Conservation (phyloP, 1,140 invertebrate genomes). For the Lysiphlebus fabarum region DNA sequence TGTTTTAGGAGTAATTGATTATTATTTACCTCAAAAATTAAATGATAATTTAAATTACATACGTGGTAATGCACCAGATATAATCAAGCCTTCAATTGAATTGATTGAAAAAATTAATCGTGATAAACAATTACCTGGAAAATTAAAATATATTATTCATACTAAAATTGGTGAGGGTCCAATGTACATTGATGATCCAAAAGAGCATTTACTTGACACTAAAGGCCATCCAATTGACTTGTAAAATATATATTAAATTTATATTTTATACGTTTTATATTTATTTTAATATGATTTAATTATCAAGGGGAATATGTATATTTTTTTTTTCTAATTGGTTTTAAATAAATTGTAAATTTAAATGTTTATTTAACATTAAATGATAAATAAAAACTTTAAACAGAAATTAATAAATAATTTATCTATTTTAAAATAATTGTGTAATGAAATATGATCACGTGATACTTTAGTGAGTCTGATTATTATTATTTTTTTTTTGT, state of each 20-base stretch:
- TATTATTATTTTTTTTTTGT: no score
- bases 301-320: no score
- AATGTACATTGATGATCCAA: constrained; percentile 50
- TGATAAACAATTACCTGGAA: constrained; percentile 53
- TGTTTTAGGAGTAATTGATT: constrained; percentile 64
- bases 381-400: no score
- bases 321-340: no score
- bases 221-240: constrained; percentile 31
- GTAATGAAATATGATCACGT: no score
- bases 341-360: no score
- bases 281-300: no score
- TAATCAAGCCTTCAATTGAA: constrained; percentile 36
- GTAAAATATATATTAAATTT: constrained; percentile 1
- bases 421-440: no score
- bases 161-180: constrained; percentile 76
- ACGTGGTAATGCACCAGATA: constrained; percentile 56
- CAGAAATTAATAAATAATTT: no score
- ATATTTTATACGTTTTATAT: no score
- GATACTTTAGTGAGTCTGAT: no score
- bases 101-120: constrained; percentile 48
- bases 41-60: constrained; percentile 54
- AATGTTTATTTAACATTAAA: no score
- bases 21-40: constrained; percentile 67
- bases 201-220: constrained; percentile 58
- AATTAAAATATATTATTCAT: constrained; percentile 80